phyloP scores from a whole-genome alignment of 2,888 invertebrate species.

The Aporophyla lueneburgensis region DNA sequence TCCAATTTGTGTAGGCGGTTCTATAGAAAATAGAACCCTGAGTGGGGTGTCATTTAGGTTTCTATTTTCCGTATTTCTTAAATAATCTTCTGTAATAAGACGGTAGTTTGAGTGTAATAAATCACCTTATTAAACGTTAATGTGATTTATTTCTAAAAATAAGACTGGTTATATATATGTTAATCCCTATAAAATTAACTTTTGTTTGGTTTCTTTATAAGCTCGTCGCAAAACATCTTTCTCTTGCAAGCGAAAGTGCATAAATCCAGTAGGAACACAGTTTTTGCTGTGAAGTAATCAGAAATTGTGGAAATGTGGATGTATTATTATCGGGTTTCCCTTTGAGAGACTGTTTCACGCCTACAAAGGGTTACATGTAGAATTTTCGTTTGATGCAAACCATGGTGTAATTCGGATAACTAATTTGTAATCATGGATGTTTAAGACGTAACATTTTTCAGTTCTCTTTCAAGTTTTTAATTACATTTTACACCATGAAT shows the following conservation, averaged over 20 bases:
- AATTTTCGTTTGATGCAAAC: slow-evolving; percentile 36
- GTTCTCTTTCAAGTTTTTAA: not conserved
- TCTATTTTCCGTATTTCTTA: no score
- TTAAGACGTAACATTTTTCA: not conserved
- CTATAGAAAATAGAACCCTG: no score
- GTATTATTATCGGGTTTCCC: slow-evolving; percentile 44
- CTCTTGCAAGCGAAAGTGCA: not conserved
- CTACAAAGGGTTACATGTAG: slow-evolving; percentile 28
- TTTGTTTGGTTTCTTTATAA: not conserved
- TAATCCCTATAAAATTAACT: not conserved
- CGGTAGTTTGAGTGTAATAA: no score
- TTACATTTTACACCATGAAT: not conserved
- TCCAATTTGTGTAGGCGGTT: no score
- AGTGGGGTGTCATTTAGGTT: no score
- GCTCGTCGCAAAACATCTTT: not conserved
- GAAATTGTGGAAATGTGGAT: slow-evolving; percentile 13
- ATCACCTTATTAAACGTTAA: no score
- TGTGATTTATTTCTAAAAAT: not conserved
- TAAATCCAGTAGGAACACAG: not conserved
- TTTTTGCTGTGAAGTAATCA: slow-evolving; percentile 21
- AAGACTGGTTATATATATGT: not conserved
- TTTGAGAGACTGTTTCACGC: slow-evolving; percentile 27
- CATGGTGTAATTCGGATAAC: not conserved
- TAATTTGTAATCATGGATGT: not conserved
- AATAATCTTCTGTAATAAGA: no score